Conservation (phyloP, 2,113 vertebrate genomes). For the Seriola quinqueradiata region DNA sequence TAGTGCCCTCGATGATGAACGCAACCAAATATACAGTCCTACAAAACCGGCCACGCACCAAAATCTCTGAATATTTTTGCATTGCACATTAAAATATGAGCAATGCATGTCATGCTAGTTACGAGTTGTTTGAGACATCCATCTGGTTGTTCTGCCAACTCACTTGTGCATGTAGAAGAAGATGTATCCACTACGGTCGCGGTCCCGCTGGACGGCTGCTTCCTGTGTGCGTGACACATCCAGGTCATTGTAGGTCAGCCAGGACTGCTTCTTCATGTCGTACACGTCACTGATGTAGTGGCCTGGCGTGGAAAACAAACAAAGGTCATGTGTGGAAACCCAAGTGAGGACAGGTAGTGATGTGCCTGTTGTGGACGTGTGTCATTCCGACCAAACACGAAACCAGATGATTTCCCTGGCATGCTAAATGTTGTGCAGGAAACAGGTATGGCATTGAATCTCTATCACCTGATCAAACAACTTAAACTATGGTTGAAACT, state of each 20-base stretch:
- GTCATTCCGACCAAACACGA: not conserved
- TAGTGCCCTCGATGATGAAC: not conserved
- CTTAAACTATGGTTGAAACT: not conserved
- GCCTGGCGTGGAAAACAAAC: constrained; percentile 78
- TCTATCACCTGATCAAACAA: too few relatives aligned
- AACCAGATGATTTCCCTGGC: not conserved
- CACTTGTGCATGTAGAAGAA: constrained; percentile 99
- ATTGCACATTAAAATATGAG: too few relatives aligned
- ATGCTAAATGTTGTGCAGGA: not conserved
- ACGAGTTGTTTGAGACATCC: too few relatives aligned
- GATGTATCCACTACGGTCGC: constrained; percentile 97
- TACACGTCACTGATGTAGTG: constrained; percentile 99
- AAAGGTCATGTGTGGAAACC: not conserved
- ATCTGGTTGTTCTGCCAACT: constrained; percentile 52
- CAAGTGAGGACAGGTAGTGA: not conserved
- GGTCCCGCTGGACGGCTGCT: constrained; percentile 90
- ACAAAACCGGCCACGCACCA: too few relatives aligned
- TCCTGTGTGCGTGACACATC: constrained; percentile 96
- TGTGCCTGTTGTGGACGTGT: not conserved
- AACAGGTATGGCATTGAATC: not conserved
- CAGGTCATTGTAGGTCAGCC: constrained; percentile 98
- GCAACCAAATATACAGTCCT: not conserved
- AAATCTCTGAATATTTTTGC: too few relatives aligned
- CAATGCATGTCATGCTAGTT: too few relatives aligned
- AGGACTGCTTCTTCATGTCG: constrained; percentile 97